These are phyloP conservation scores for Australoheros scitulus DNA, from an alignment of 2,113 vertebrate species.

Conservation along the genomic window DNA sequence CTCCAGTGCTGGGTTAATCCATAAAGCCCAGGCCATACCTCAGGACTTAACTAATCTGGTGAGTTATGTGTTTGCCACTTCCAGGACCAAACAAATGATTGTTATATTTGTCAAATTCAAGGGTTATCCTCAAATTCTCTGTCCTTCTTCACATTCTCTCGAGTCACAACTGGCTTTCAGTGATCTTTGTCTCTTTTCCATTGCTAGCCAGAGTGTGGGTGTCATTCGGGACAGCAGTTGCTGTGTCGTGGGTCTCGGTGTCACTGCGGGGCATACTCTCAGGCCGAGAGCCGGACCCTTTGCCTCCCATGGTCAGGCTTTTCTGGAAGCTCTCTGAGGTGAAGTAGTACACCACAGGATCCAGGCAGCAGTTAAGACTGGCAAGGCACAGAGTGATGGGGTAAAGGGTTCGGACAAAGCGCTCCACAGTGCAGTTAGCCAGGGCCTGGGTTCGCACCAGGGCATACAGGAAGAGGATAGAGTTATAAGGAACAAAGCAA, in stretches of 20 bases:
- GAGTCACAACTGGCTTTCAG: conserved; percentile 73
- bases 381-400: conserved; percentile 95
- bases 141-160: conserved; percentile 1
- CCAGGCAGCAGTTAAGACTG: conserved; percentile 95
- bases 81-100: conserved; percentile 63
- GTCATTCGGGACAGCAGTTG: conserved; percentile 50
- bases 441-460: conserved; percentile 93
- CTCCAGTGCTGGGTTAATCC: conserved; percentile 65
- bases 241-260: conserved; percentile 80
- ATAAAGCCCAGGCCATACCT: conserved; percentile 73
- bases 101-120: conserved; percentile 31
- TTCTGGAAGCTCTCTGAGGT: conserved; percentile 98
- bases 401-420: conserved; percentile 92
- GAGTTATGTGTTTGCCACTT: conserved; percentile 71
- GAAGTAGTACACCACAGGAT: conserved; percentile 97
- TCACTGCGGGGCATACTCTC: conserved; percentile 86
- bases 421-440: conserved; percentile 89
- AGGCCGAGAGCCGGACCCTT: conserved; percentile 80
- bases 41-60: conserved; percentile 72
- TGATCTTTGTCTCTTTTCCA: conserved; percentile 81
- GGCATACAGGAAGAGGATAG: conserved; percentile 94
- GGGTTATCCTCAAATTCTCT: conserved; percentile 10
- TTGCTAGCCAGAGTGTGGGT: conserved; percentile 84
- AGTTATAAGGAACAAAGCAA: conserved; percentile 98
- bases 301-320: conserved; percentile 87